Conservation (phyloP, 2,888 invertebrate species). For the Deroplatys truncata region DNA sequence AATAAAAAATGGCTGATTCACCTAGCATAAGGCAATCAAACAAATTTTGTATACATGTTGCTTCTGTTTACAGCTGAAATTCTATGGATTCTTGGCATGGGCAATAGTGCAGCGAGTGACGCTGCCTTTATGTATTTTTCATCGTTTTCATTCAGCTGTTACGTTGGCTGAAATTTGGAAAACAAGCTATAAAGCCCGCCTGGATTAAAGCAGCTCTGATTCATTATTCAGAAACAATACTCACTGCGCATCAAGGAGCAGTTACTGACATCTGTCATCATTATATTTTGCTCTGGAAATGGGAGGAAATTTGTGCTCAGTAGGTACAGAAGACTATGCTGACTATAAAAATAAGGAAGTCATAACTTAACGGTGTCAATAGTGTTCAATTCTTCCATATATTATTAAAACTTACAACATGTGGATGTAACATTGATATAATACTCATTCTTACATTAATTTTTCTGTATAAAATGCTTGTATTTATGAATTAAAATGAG, state of each 20-base stretch:
- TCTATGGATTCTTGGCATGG: conserved; percentile 92
- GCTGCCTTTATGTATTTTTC: conserved; percentile 92
- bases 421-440: not conserved
- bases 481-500: not conserved
- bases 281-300: not conserved
- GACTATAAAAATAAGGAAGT: not conserved
- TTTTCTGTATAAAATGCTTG: not conserved
- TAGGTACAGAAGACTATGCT: not conserved
- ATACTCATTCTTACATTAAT: not conserved
- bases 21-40: too few relatives aligned
- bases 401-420: not conserved
- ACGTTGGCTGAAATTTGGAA: conserved; percentile 95
- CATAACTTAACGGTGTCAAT: not conserved
- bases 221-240: not conserved
- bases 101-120: conserved; percentile 89
- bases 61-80: conserved; percentile 63
- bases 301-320: not conserved
- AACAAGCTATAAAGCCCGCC: conserved; percentile 86
- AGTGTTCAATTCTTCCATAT: not conserved
- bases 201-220: conserved; percentile 58
- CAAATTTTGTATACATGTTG: not conserved
- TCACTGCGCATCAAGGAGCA: not conserved
- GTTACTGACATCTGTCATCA: not conserved
- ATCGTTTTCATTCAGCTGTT: conserved; percentile 92
- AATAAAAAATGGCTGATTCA: too few relatives aligned